Base-by-base conservation (phyloP, 2,797 vertebrate species). In the Gymnocypris eckloni region DNA sequence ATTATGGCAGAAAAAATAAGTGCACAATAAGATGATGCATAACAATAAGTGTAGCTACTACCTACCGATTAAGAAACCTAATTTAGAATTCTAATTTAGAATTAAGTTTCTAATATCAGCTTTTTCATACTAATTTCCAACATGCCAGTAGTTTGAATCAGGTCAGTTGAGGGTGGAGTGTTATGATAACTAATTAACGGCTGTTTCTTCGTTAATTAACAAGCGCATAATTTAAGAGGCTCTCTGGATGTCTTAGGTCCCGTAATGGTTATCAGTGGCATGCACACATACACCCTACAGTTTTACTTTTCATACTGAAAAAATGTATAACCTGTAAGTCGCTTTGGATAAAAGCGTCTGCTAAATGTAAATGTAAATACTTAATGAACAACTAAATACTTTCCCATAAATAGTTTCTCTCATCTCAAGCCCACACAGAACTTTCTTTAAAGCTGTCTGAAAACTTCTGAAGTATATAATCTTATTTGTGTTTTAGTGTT, bases 201-300 rank as follows among this genome's bases (percentile, higher is more conserved):
- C 56, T 81, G 77, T 79, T 81, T 86, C 78, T 80, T 81, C 67
- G 41, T 80, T 81, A 81, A 73, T 86, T 86, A 81, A 70, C 52
- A 64, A 73, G 56, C 20, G 33, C 71, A 43, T 75, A 86, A 86
- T 86, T 81, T 69, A 39, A 22, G 45, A 33, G 64, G 33, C 83
- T 78, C 18, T 15, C 48, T 59, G 28, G 41, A 28, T 25, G 48
- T 81, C 15, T 79, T 56, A 41, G 69, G 78, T 73, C 59, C 20
- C 6, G 4, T 61, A 48, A 39, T 25, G 78, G 54, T 66, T 81
- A 72, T 86, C 78, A n/a, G 72, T 66, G 48, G 18, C 70, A 70
- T 4, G 2, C 83, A 79, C 75, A 33, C 61, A 67, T 64, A 79
- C 28, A 81, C 25, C 66, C 33, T 18, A 79, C 78, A 79, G 41